Evolutionary conservation across 2,888 invertebrate genomes (phyloP).

Genomic region (Agonum fuliginosum): DNA sequence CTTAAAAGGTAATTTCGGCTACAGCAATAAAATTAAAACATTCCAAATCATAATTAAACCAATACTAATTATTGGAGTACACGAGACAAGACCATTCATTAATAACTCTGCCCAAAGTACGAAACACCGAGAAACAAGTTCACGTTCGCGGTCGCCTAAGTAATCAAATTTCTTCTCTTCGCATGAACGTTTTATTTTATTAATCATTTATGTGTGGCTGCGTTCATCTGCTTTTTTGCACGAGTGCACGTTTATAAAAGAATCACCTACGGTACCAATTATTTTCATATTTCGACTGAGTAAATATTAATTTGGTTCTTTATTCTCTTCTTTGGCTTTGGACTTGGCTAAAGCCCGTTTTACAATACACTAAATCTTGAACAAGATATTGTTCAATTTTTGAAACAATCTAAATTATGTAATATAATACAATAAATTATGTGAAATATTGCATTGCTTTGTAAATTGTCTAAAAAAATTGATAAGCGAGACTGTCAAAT

Average conservation of each 20-base stretch:
- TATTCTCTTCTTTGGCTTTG: background rate
- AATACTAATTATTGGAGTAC: background rate
- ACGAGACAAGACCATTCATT: constrained; percentile 3
- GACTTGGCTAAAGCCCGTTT: background rate
- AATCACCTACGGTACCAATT: constrained; percentile 21
- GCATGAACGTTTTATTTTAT: too few relatives aligned
- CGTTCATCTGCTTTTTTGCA: background rate
- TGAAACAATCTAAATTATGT: too few relatives aligned
- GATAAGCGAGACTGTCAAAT: too few relatives aligned
- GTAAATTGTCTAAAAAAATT: too few relatives aligned
- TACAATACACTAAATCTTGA: too few relatives aligned
- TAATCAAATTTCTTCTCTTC: constrained; percentile 21
- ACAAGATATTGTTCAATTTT: too few relatives aligned
- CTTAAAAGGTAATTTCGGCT: background rate
- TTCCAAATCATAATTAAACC: constrained; percentile 14
- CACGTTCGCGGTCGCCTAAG: background rate
- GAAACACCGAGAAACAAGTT: background rate
- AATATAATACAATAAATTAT: too few relatives aligned
- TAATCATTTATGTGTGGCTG: too few relatives aligned
- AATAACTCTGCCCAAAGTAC: too few relatives aligned
- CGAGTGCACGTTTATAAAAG: constrained; percentile 12
- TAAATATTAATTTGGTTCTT: constrained; percentile 6
- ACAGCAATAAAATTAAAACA: background rate
- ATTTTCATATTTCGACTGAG: constrained; percentile 26
- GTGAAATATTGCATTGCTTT: too few relatives aligned